Evolutionary conservation across 2,797 vertebrate genomes (phyloP), one percentile per base, ranked within the genome.

Genomic region (Zalophus californianus): DNA sequence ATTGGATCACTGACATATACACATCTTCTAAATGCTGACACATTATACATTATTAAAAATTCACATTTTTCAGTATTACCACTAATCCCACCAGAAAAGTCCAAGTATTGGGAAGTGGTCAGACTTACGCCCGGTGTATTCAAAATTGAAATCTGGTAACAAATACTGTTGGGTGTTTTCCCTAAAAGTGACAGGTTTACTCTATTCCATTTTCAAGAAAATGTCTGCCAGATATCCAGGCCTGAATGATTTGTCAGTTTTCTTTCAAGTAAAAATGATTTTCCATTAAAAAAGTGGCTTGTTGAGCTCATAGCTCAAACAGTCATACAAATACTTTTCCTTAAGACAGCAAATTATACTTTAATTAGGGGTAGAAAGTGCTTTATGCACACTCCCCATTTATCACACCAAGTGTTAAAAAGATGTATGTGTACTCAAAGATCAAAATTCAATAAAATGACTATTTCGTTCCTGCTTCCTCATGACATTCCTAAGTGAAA

Each of bases 141-240:
- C 58, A 35, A 68, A 93, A 64, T 73, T 86, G 14, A 72, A 73
- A 66, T 91, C 89, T 77, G 77, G n/a, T 54, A 73, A 38, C 70
- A 93, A 44, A 90, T 85, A 85, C 52, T 60, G 0, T 41, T 75
- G 9, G 68, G 75, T n/a, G 77, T 83, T 88, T 95, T 68, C 60
- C 60, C 86, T 94, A 73, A 94, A 75, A 75, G 11, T 54, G 23
- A 83, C 70, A 38, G 27, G 14, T 79, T 79, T 23, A 68, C n/a
- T 92, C 85, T 9, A 56, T 80, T 89, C 60, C 60, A 75, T 75
- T 96, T 90, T 93, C 38, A 56, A 90, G 58, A 73, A 83, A 90
- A 92, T 75, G 48, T 15, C 66, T 92, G 73, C 79, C 52, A 58
- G 16, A 44, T 79, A 50, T 50, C 68, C 32, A 64, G 35, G n/a